Evolutionary conservation across 2,888 invertebrate genomes (phyloP).

Genomic region (Autographa gamma): DNA sequence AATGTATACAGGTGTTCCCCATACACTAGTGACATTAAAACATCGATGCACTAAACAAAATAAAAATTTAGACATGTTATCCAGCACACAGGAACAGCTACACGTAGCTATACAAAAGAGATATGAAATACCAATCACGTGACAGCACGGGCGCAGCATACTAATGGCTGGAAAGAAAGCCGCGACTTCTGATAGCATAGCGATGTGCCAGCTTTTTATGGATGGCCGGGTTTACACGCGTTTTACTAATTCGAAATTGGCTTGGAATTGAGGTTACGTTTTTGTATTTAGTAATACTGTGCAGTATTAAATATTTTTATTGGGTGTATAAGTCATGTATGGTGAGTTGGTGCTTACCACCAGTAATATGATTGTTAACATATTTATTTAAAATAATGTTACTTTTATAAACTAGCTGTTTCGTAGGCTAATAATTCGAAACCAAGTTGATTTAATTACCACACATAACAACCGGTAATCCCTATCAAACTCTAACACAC

Average conservation of each 20-base stretch:
- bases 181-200: conserved; percentile 42
- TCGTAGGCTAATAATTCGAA: no score
- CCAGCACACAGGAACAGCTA: conserved; percentile 50
- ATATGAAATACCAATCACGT: conserved; percentile 62
- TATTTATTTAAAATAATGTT: no score
- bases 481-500: neutral
- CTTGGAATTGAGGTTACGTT: neutral
- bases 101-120: conserved; percentile 44
- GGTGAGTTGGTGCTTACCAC: no score
- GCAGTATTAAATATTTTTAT: no score
- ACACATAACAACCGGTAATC: neutral
- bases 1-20: no score
- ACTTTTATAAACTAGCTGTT: no score
- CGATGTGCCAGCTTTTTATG: conserved; percentile 50
- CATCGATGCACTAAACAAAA: conserved; percentile 30
- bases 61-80: conserved; percentile 51
- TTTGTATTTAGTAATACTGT: neutral
- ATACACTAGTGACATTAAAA: neutral
- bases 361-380: no score
- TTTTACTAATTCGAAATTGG: conserved; percentile 5
- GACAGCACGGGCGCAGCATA: conserved; percentile 50
- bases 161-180: conserved; percentile 39
- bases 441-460: no score
- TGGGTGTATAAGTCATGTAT: no score
- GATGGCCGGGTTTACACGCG: conserved; percentile 34